These are phyloP conservation scores for Apostichopus parvimensis DNA, from an alignment of 35 echinoderm and acorn worm species.

Conservation along the genomic window DNA sequence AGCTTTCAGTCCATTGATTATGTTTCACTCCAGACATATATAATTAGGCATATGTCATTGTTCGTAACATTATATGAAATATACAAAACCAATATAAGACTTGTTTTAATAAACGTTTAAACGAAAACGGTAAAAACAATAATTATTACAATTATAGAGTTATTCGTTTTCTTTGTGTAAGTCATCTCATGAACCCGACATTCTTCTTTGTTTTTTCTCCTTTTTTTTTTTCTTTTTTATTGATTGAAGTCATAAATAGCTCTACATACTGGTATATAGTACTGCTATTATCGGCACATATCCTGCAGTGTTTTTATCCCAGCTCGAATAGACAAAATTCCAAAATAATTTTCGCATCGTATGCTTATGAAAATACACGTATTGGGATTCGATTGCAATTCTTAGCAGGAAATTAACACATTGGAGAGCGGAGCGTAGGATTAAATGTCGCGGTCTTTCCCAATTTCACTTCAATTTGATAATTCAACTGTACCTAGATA, in stretches of 20 bases:
- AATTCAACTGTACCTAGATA: background rate
- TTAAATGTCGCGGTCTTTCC: background rate
- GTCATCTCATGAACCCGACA: background rate
- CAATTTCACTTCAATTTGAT: slow-evolving; percentile 21
- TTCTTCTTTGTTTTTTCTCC: background rate
- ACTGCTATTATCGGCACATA: background rate
- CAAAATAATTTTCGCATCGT: background rate
- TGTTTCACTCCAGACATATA: no score
- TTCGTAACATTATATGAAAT: no score
- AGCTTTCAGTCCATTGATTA: no score
- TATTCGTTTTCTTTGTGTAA: background rate
- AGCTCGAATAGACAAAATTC: background rate
- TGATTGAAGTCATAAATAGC: background rate
- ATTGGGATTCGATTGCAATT: slow-evolving; percentile 14
- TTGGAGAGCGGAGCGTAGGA: slow-evolving; percentile 10
- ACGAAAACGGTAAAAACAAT: no score
- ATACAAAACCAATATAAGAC: no score
- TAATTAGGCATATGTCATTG: no score
- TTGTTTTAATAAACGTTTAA: no score
- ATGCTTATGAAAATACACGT: slow-evolving; percentile 14
- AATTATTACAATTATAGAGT: no score
- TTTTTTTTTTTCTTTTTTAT: background rate
- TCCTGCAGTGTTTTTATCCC: background rate
- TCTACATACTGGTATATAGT: background rate
- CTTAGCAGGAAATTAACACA: slow-evolving; percentile 18